Base-by-base conservation (phyloP, 2,113 vertebrate genomes). In the Mustela nigripes region DNA sequence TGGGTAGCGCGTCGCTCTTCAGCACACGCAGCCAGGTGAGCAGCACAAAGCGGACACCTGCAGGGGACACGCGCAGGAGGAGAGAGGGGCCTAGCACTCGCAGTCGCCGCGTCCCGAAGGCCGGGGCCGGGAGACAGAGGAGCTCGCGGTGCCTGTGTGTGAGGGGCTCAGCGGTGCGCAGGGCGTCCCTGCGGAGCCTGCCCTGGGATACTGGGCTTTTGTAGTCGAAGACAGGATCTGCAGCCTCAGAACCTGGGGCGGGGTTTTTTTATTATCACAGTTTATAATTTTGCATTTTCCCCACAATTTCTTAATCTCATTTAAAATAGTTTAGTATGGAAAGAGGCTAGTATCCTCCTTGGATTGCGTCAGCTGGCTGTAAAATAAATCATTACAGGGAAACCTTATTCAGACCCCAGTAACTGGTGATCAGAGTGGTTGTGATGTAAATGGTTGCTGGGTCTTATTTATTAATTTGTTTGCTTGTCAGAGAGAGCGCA, bases 71-170 rank as follows among this genome's bases (percentile, higher is more conserved):
- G 11, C 18, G 8, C 2, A 0, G 22, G 48, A 4, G 28, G 53
- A 22, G 15, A 2, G 2, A 73, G 24, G 36, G 4, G 7, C 24
- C 5, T 11, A 4, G 28, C 71, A 0, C 73, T n/a, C 1, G 22
- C 9, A 5, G 58, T 15, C 24, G 0, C 12, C 28, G 2, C 1
- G 1, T 15, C 63, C 3, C 10, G 10, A 14, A 56, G 78, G 63
- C 4, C 15, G 11, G 16, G 7, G 31, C 33, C 11, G 2, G 9
- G n/a, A 7, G 76, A 24, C 10, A 19, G 0, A 7, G 76, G 62
- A 1, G 28, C 9, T 2, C n/a, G 0, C 1, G 0, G 2, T 11
- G 1, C 19, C 73, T 16, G 0, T 2, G 3, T 24, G 33, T 67
- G 48, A 0, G 3, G 9, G 21, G 62, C 78, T 19, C 3, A 4